Evolutionary conservation across 2,797 vertebrate species (phyloP).

Genomic region (Lacerta bilineata): DNA sequence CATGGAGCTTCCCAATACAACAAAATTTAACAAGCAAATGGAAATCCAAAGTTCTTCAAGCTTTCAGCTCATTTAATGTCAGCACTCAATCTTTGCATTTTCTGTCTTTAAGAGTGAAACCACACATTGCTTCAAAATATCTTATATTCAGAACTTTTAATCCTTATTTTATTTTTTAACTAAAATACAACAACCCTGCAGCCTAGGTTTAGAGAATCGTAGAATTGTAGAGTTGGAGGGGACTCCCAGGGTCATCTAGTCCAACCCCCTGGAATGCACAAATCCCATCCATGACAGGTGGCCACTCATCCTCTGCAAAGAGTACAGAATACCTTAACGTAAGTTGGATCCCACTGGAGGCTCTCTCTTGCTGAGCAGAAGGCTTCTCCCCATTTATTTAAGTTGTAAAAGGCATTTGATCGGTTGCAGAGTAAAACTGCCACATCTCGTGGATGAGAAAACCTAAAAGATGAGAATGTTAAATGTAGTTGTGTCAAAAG

Average conservation of each 20-base stretch:
- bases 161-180: neutral
- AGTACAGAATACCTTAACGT: conserved; percentile 76
- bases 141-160: neutral
- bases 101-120: neutral
- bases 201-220: too few species aligned
- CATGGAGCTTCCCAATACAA: neutral
- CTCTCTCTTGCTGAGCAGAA: conserved; percentile 70
- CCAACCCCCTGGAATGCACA: too few species aligned
- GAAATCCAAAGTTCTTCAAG: neutral
- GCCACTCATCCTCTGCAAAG: too few species aligned
- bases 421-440: conserved; percentile 81
- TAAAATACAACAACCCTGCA: conserved; percentile 1
- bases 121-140: neutral
- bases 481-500: neutral
- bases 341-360: conserved; percentile 71
- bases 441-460: conserved; percentile 66
- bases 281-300: too few species aligned
- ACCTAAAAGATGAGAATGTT: conserved; percentile 65
- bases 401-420: conserved; percentile 78
- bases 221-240: too few species aligned
- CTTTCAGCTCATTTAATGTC: neutral
- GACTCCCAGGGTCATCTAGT: too few species aligned
- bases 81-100: neutral
- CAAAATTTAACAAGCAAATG: neutral
- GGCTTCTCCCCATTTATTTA: conserved; percentile 78